Evolutionary conservation across 2,797 vertebrate species (phyloP).

Genomic region (Halcyon smyrnensis): DNA sequence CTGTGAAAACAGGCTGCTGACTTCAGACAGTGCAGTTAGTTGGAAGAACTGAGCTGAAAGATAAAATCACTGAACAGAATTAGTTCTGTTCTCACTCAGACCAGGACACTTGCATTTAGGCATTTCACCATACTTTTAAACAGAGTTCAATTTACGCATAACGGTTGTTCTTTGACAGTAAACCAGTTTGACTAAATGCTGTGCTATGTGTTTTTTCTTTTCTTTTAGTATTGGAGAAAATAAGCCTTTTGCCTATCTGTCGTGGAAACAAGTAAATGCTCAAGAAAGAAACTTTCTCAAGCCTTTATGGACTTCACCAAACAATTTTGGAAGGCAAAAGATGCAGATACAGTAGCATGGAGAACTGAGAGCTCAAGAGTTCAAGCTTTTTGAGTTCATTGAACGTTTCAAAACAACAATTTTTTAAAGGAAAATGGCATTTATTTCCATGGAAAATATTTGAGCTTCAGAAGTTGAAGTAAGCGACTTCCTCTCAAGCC

Average conservation of each 20-base stretch:
- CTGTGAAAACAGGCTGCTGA: too few species aligned
- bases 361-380: neutral
- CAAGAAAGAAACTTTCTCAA: neutral
- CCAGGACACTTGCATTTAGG: neutral
- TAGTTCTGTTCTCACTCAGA: too few species aligned
- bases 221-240: conserved; percentile 84
- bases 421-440: neutral
- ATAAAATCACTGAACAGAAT: too few species aligned
- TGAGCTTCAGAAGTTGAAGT: neutral
- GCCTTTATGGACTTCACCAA: neutral
- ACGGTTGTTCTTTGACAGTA: neutral
- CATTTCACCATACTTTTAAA: neutral
- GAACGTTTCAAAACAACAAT: neutral
- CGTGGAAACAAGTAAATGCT: neutral
- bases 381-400: neutral
- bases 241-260: conserved; percentile 30
- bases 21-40: too few species aligned
- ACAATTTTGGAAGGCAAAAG: neutral
- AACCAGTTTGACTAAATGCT: conserved; percentile 2
- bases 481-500: conserved; percentile 9
- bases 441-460: conserved; percentile 10
- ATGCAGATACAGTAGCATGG: neutral
- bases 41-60: too few species aligned
- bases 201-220: conserved; percentile 29
- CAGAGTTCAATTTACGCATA: neutral